Evolutionary conservation across 2,113 vertebrate species (phyloP).

Genomic region (Prietella phreatophila): DNA sequence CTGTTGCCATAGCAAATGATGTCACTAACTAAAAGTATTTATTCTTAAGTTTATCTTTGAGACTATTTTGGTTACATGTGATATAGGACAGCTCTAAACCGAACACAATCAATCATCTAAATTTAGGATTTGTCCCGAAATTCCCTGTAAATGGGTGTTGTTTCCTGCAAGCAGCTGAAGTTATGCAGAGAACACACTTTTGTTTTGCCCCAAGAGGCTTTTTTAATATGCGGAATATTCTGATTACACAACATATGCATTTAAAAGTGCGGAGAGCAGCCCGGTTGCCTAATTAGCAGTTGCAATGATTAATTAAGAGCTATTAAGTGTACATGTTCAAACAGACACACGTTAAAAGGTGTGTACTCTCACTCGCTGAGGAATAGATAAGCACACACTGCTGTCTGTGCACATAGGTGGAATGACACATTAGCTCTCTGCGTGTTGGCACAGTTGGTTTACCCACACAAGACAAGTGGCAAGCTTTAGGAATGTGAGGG

Average conservation of each 20-base stretch:
- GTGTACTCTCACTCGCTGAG: background rate
- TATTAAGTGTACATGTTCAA: background rate
- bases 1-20: background rate
- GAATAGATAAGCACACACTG: conserved; percentile 10
- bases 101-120: background rate
- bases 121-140: no score
- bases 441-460: background rate
- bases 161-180: conserved; percentile 25
- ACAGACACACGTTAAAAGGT: conserved; percentile 8
- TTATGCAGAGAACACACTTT: conserved; percentile 15
- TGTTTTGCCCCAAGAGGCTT: background rate
- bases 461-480: conserved; percentile 8
- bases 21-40: background rate
- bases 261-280: background rate
- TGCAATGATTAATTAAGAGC: conserved; percentile 23
- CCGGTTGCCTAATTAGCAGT: conserved; percentile 26
- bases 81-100: background rate
- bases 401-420: conserved; percentile 5
- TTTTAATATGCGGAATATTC: conserved; percentile 1
- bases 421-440: conserved; percentile 15
- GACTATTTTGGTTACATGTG: background rate
- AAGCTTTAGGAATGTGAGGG: conserved; percentile 42
- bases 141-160: background rate
- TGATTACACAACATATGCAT: conserved; percentile 9
- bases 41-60: background rate